Conservation (phyloP, 1,140 invertebrate genomes). For the Ceratosolen solmsi region DNA sequence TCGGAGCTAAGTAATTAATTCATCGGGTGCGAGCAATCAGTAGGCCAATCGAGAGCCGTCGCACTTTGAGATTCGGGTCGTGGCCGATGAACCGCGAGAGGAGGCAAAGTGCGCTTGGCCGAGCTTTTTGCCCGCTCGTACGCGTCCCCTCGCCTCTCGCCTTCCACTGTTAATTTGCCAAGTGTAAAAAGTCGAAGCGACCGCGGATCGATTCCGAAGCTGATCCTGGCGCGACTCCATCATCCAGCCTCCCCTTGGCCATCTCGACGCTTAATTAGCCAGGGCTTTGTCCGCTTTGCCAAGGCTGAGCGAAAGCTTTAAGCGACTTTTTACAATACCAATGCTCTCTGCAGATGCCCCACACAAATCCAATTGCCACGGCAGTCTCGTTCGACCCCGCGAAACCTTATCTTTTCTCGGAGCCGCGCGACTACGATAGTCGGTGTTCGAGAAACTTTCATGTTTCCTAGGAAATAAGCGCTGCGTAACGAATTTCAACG, state of each 20-base stretch:
- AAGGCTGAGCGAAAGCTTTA: too few relatives aligned
- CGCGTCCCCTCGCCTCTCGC: too few relatives aligned
- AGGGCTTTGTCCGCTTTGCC: background rate
- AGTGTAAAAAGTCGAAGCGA: background rate
- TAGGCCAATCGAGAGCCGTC: background rate
- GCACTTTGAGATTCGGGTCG: slow-evolving; percentile 28
- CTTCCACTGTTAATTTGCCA: background rate
- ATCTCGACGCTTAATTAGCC: background rate
- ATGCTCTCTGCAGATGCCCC: too few relatives aligned
- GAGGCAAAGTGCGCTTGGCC: background rate
- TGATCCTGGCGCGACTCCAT: background rate
- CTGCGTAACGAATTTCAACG: background rate
- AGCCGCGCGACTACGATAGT: background rate
- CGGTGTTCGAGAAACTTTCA: background rate
- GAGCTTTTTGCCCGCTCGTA: background rate
- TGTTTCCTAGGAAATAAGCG: slow-evolving; percentile 7
- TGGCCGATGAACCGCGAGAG: slow-evolving; percentile 20
- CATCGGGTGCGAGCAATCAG: slow-evolving; percentile 14
- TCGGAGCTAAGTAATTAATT: slow-evolving; percentile 24
- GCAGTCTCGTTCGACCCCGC: background rate
- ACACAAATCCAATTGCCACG: too few relatives aligned
- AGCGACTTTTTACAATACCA: too few relatives aligned
- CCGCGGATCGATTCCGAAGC: background rate
- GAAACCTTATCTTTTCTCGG: background rate
- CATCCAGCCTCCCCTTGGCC: background rate